These are phyloP conservation scores for Plebejus melissa DNA, from an alignment of 2,888 invertebrate species.

Conservation along the genomic window DNA sequence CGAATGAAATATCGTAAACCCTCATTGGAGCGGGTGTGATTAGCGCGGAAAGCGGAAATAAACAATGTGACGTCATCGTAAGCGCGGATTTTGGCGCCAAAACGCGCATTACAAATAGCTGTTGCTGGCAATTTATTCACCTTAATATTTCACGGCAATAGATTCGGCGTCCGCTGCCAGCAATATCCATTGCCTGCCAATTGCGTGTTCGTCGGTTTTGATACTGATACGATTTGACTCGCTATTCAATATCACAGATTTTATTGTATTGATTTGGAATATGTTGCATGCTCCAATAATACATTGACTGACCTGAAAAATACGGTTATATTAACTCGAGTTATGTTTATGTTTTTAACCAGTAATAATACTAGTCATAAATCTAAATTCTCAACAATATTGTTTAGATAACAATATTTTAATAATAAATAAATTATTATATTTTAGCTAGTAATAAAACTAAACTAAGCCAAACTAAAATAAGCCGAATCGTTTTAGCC, in stretches of 20 bases:
- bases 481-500: too few species aligned
- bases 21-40: neutral
- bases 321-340: too few species aligned
- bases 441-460: too few species aligned
- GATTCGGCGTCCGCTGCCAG: conserved; percentile 32
- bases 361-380: too few species aligned
- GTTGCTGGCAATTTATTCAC: conserved; percentile 34
- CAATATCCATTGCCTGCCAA: conserved; percentile 33
- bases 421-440: too few species aligned
- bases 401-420: too few species aligned
- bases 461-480: too few species aligned
- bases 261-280: neutral
- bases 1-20: neutral
- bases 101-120: conserved; percentile 38
- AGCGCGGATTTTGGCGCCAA: conserved; percentile 36
- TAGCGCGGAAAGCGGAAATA: conserved; percentile 13
- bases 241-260: neutral
- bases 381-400: too few species aligned
- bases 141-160: conserved; percentile 35
- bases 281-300: too few species aligned
- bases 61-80: conserved; percentile 15
- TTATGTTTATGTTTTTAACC: too few species aligned
- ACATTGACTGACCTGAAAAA: too few species aligned
- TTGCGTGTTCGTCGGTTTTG: conserved; percentile 19
- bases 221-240: conserved; percentile 15